Evolutionary conservation across 2,888 invertebrate species (phyloP), one percentile per base, ranked within the genome.

Genomic region (Heteromyza rotundicornis): DNA sequence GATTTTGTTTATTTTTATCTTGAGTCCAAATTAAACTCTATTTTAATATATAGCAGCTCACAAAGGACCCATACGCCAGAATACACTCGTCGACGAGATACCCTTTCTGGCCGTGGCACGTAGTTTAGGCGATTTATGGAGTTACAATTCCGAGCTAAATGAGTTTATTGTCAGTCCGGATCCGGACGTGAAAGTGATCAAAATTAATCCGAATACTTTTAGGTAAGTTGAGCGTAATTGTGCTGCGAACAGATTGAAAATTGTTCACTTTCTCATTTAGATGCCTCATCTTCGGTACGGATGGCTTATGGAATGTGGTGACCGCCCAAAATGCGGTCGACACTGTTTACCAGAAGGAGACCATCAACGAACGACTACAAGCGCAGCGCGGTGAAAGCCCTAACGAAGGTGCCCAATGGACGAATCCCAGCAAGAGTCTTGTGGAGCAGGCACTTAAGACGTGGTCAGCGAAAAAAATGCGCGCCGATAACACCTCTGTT

Each of bases 151-250:
- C 1, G 89, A 90, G 62, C 89, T 90, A 71, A 91, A 96, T 81
- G 91, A 93, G 81, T 99, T 96, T 84, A 92, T 97, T 17, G 98
- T 99, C n/a, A 96, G 96, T 27, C 98, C 98, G 0, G 95, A 95
- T 82, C 98, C 98, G 0, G 98, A 99, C 85, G 94, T 97, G 12
- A 89, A 89, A 63, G 95, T 96, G 1, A 85, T 94, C 64, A 87
- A 89, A 66, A 91, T 96, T 70, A 92, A 95, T 82, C 88, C 94
- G 14, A 86, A 88, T 56, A 88, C 87, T 68, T 90, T 90, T 79
- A 83, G 87, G 88, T 87, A 72, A 76, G 70, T 64, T 57, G 1
- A n/a, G n/a, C n/a, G n/a, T n/a, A 17, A 58, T 23, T 49, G 14
- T 59, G 7, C n/a, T 20, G 7, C 50, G 10, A 19, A 10, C 5